Percentiles rank a stretch among this genome's conserved stretches.
Evolutionary conservation across 2,888 invertebrate genomes (phyloP).

Genomic region (Auanema freiburgensis): DNA sequence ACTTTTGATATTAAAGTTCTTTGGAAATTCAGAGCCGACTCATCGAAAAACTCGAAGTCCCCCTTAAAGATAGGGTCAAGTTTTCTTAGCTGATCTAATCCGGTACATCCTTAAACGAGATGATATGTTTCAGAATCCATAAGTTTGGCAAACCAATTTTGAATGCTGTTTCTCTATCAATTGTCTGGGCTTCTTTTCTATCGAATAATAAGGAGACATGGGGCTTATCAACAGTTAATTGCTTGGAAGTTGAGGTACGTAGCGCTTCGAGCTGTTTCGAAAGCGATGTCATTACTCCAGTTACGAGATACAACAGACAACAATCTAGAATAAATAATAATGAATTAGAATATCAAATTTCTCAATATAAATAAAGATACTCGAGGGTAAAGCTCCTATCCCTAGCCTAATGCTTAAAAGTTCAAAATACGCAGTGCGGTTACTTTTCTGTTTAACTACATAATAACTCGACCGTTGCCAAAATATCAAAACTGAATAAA

Average conservation of each 20-base stretch:
- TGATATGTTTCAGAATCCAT: constrained; percentile 3
- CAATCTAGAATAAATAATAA: constrained; percentile 31
- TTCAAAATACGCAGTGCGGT: too few relatives aligned
- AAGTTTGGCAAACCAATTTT: constrained; percentile 74
- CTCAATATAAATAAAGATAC: background rate
- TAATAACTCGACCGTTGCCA: too few relatives aligned
- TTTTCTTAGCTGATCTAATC: constrained; percentile 79
- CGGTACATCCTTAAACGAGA: constrained; percentile 72
- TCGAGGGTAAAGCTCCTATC: too few relatives aligned
- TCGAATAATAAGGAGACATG: constrained; percentile 84
- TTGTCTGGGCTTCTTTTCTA: constrained; percentile 82
- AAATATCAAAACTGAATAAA: too few relatives aligned
- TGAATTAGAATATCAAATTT: background rate
- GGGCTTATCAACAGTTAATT: constrained; percentile 55
- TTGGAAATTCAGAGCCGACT: constrained; percentile 75
- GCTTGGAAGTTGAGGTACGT: constrained; percentile 65
- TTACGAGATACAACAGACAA: constrained; percentile 41
- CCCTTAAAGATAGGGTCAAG: constrained; percentile 76
- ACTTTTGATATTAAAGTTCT: constrained; percentile 19
- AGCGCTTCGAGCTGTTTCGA: constrained; percentile 66
- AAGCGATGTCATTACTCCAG: constrained; percentile 65
- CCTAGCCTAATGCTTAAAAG: too few relatives aligned
- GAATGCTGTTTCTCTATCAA: constrained; percentile 82
- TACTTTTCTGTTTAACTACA: too few relatives aligned
- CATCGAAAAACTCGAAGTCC: constrained; percentile 80